Percentiles rank a stretch among this genome's conserved stretches.
Evolutionary conservation across 2,888 invertebrate species (phyloP).

Genomic region (Oeneis ivallda): DNA sequence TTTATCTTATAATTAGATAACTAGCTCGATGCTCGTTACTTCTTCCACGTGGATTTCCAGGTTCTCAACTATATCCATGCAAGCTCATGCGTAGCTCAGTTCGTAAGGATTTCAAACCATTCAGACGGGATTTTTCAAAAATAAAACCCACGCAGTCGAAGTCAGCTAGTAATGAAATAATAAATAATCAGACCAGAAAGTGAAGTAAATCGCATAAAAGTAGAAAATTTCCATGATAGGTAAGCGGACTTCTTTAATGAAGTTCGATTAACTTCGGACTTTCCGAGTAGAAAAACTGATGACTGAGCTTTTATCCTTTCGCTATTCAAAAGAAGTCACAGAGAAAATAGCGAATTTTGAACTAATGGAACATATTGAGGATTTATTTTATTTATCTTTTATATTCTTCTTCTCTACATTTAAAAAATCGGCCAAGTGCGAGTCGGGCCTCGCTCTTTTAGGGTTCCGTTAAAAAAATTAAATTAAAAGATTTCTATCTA

Average conservation of each 20-base stretch:
- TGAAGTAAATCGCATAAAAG: background rate
- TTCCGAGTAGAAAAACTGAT: constrained; percentile 9
- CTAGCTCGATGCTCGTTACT: too few species aligned
- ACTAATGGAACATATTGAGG: too few species aligned
- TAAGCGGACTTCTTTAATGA: constrained; percentile 5
- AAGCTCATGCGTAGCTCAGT: too few species aligned
- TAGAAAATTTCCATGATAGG: constrained; percentile 5
- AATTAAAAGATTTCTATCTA: too few species aligned
- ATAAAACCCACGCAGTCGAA: background rate
- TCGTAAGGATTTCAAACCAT: too few species aligned
- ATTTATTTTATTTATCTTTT: background rate
- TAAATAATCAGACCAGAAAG: background rate
- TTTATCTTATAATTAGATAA: background rate
- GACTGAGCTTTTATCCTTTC: background rate
- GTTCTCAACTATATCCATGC: too few species aligned
- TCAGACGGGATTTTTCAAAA: too few species aligned
- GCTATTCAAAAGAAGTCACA: background rate
- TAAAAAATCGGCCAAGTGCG: too few species aligned
- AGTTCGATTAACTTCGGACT: constrained; percentile 21
- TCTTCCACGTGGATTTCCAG: too few species aligned
- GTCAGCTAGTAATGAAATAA: background rate
- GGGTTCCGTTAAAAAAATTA: too few species aligned
- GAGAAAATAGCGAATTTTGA: background rate
- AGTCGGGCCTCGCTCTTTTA: too few species aligned
- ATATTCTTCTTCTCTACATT: too few species aligned